Base-by-base conservation (phyloP, 2,797 vertebrate species). In the Neomorphus geoffroyi region DNA sequence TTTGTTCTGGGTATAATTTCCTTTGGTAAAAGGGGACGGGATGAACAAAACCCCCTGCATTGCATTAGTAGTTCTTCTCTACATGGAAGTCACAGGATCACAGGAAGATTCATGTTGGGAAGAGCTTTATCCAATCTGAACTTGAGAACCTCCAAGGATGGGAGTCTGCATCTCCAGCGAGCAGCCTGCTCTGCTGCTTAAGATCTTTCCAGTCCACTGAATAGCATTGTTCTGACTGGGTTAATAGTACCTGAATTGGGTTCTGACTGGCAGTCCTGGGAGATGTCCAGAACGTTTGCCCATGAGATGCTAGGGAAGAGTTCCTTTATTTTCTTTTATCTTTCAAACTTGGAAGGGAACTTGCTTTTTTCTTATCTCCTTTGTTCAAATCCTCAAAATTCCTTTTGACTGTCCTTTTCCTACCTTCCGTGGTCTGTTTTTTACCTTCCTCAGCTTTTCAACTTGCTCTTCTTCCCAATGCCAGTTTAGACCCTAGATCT, bases 401-500 rank as follows among this genome's bases (percentile, higher is more conserved):
- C 9, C 5, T 89, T 89, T 84, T 71, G 18, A 56, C 13, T 75
- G 18, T 67, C 4, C 27, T n/a, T n/a, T n/a, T 64, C 77, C 30
- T 71, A 5, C 9, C 6, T 22, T 70, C 24, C 18, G 5, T 30
- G 14, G 39, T 73, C 14, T 27, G 8, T 2, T 26, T 71, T 79
- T 72, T 41, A 67, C 39, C 15, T 79, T 79, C 26, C 13, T 66
- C 21, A 79, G 7, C n/a, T 87, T 90, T 87, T 54, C 43, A 62
- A 3, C 18, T 79, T 37, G 3, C 2, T 57, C 2, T 58, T n/a
- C n/a, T n/a, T n/a, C n/a, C n/a, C n/a, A n/a, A n/a, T n/a, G n/a
- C n/a, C n/a, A n/a, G n/a, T n/a, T n/a, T n/a, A n/a, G n/a, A n/a
- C 39, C 0, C 1, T 53, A 61, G 5, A 7, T 67, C 11, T 69